Percentiles rank a stretch among this genome's conserved stretches.
These are phyloP conservation scores for Myoxocephalus aenaeus DNA, from an alignment of 2,797 vertebrate genomes.

Conservation along the genomic window DNA sequence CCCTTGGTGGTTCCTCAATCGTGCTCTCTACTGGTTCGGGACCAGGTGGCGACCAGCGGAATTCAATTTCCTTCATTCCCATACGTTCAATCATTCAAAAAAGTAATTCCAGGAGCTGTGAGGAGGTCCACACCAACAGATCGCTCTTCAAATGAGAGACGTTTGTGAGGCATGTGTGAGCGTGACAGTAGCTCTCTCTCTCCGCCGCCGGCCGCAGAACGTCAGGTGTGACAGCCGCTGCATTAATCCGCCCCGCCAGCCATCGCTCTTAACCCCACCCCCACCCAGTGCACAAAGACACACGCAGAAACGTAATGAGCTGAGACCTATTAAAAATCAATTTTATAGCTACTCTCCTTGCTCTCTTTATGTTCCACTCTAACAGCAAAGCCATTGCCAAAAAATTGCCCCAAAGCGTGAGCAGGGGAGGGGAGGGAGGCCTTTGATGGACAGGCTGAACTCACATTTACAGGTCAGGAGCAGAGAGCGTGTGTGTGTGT, in stretches of 20 bases:
- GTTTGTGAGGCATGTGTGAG: conserved; percentile 18
- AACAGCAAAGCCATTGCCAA: conserved; percentile 65
- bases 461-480: conserved; percentile 48
- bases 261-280: neutral
- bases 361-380: conserved; percentile 73
- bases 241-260: conserved; percentile 25
- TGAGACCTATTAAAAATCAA: conserved; percentile 81
- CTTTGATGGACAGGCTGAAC: conserved; percentile 44
- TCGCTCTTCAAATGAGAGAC: conserved; percentile 17
- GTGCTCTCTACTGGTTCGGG: conserved; percentile 62
- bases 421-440: neutral
- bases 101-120: conserved; percentile 37
- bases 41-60: conserved; percentile 59
- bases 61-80: conserved; percentile 52
- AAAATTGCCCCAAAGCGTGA: conserved; percentile 19
- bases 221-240: conserved; percentile 38
- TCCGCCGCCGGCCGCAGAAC: conserved; percentile 4
- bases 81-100: conserved; percentile 22
- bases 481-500: conserved; percentile 13
- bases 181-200: conserved; percentile 6
- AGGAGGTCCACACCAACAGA: conserved; percentile 25
- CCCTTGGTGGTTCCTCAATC: conserved; percentile 41
- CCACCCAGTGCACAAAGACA: conserved; percentile 14
- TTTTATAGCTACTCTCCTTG: conserved; percentile 70
- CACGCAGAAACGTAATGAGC: conserved; percentile 62